Base-by-base conservation (phyloP, 2,888 invertebrate genomes). In the Stenotaenia linearis region DNA sequence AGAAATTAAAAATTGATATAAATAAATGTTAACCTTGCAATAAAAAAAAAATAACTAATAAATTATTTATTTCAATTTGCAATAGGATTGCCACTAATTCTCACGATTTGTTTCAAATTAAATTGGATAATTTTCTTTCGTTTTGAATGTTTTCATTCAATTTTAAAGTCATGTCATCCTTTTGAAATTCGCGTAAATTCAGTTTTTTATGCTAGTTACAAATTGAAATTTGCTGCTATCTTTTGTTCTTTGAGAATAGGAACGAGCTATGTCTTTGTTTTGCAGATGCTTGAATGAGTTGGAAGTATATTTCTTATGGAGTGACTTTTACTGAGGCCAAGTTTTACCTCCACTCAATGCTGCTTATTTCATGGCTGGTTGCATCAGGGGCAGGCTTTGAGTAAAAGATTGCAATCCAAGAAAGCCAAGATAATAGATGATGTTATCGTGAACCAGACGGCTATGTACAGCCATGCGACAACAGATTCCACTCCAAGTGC, bases 301-400 rank as follows among this genome's bases (percentile, higher is more conserved):
- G 69, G 69, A 69, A 69, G 69, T 69, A 69, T 69, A 69, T 69
- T 69, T 69, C 69, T 69, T 28, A 69, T 69, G n/a, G 28, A 69
- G 69, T 69, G 69, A 69, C 69, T 69, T 69, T 69, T 23, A 69
- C 69, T 69, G 69, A 69, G 69, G 69, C 69, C 69, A 69, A 69
- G 69, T 69, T 69, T 69, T 69, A 69, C 69, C 69, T 69, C 69
- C 69, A 69, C 69, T 69, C 69, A 69, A 69, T 69, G 69, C 69
- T 69, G 69, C 69, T 69, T 69, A 69, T 69, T 69, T 69, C 69
- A 69, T n/a, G 69, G 69, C 69, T 69, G 69, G 69, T 69, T 69
- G 69, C 69, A 69, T 69, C 69, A 69, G 69, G 69, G 69, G 69
- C 69, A 69, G 69, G 69, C 69, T 69, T 69, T 69, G 69, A 69